phyloP scores from a whole-genome alignment of 2,888 invertebrate species.

The Cepaea hortensis region DNA sequence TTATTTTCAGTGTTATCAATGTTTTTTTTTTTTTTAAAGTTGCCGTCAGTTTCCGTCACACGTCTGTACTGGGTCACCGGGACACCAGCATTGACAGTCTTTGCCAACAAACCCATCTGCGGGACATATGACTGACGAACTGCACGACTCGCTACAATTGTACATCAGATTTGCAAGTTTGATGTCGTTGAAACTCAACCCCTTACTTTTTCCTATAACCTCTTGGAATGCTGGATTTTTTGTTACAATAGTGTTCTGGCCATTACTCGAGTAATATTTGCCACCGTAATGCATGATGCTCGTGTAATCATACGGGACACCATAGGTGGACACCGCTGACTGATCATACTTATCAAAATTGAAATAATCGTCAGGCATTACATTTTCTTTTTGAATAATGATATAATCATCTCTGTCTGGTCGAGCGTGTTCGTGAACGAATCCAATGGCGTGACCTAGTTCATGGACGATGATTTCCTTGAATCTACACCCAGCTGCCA shows the following conservation, averaged over 20 bases:
- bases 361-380: slow-evolving; percentile 38
- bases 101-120: slow-evolving; percentile 46
- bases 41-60: slow-evolving; percentile 35
- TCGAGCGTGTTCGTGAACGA: neutral
- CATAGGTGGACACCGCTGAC: no score
- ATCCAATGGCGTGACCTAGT: slow-evolving; percentile 61
- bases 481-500: slow-evolving; percentile 41
- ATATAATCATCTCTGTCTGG: slow-evolving; percentile 56
- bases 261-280: slow-evolving; percentile 62
- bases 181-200: slow-evolving; percentile 64
- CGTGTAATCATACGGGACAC: slow-evolving; percentile 65
- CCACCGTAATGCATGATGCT: slow-evolving; percentile 68
- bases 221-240: slow-evolving; percentile 63
- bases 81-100: slow-evolving; percentile 50
- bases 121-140: slow-evolving; percentile 38
- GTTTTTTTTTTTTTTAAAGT: no score
- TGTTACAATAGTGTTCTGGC: slow-evolving; percentile 66
- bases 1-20: no score
- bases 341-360: slow-evolving; percentile 50
- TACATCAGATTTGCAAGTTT: slow-evolving; percentile 67
- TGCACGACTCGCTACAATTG: slow-evolving; percentile 53
- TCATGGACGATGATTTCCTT: slow-evolving; percentile 58
- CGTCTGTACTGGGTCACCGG: slow-evolving; percentile 44
- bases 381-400: slow-evolving; percentile 51
- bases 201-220: slow-evolving; percentile 62